phyloP scores from a whole-genome alignment of 2,113 vertebrate genomes.

The Rana temporaria region DNA sequence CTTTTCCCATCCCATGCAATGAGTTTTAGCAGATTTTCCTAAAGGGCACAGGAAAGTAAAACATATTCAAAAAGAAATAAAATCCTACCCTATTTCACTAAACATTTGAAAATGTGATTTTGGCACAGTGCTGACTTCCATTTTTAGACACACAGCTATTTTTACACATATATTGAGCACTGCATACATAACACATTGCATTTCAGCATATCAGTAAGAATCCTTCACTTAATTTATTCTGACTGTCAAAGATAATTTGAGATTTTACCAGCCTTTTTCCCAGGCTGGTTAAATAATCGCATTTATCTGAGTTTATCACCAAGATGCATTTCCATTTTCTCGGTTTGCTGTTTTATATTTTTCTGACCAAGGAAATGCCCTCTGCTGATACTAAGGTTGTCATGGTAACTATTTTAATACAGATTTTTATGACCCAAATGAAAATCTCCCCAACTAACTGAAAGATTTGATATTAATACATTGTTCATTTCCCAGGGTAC shows the following conservation, averaged over 20 bases:
- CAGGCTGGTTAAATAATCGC: not conserved
- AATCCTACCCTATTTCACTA: too few species aligned
- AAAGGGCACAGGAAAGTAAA: too few species aligned
- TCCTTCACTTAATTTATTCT: slow-evolving; percentile 6
- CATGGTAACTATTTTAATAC: slow-evolving; percentile 16
- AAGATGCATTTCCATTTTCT: slow-evolving; percentile 23
- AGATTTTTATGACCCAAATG: slow-evolving; percentile 32
- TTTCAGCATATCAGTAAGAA: not conserved
- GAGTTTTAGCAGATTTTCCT: too few species aligned
- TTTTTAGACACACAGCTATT: not conserved
- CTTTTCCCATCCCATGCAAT: too few species aligned
- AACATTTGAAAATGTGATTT: too few species aligned
- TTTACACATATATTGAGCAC: not conserved
- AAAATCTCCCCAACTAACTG: not conserved
- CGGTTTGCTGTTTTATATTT: not conserved
- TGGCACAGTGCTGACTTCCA: too few species aligned
- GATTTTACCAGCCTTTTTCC: not conserved
- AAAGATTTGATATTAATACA: slow-evolving; percentile 1
- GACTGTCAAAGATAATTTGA: not conserved
- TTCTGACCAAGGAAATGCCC: slow-evolving; percentile 12
- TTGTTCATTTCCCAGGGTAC: slow-evolving; percentile 5
- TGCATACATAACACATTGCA: not conserved
- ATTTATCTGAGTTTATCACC: slow-evolving; percentile 25
- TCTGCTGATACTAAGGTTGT: slow-evolving; percentile 39
- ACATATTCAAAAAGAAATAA: too few species aligned